Evolutionary conservation across 2,888 invertebrate species (phyloP), one percentile per base, ranked within the genome.

Genomic region (Dasysyrphus albostriatus): DNA sequence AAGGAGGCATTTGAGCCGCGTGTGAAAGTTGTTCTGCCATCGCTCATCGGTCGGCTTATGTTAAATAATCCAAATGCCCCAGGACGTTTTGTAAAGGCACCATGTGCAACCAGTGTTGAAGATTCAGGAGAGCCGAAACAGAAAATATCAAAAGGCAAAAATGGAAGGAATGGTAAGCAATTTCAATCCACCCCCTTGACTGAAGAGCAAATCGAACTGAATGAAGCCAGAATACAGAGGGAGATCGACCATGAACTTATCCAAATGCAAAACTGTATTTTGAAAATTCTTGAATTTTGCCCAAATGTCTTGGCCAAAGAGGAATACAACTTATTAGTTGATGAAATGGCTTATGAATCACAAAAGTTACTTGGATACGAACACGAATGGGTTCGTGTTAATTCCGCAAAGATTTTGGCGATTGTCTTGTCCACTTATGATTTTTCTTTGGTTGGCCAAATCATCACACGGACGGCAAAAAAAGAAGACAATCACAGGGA

Each of bases 301-400:
- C 93, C 95, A 1, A 94, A 95, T 89, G 90, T 97, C 76, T 94
- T 94, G 14, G 93, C 93, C 6, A 78, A 81, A 87, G 91, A 92
- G 5, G 89, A 89, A 8, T 87, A 91, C 3, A 89, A 88, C 5
- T 79, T 88, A 1, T 88, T 88, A 0, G 93, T 94, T 4, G 94
- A 96, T 83, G 94, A 94, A 82, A 92, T 96, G 89, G 94, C 94
- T 70, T 95, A 95, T 90, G 94, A 95, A 90, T 94, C 95, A 89
- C 96, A 97, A 92, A 94, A 93, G 19, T 94, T 97, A 56, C 91
- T 98, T 16, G 95, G 94, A 0, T 96, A 98, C 91, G 96, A 97
- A 14, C 98, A 98, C 91, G 94, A 95, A 42, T 98, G 98, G 98
- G 97, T 98, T 0, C 94, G 98, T 74, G 93, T 97, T 59, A 94